Evolutionary conservation across 2,888 invertebrate genomes (phyloP).

Genomic region (Amblyteles armatorius): DNA sequence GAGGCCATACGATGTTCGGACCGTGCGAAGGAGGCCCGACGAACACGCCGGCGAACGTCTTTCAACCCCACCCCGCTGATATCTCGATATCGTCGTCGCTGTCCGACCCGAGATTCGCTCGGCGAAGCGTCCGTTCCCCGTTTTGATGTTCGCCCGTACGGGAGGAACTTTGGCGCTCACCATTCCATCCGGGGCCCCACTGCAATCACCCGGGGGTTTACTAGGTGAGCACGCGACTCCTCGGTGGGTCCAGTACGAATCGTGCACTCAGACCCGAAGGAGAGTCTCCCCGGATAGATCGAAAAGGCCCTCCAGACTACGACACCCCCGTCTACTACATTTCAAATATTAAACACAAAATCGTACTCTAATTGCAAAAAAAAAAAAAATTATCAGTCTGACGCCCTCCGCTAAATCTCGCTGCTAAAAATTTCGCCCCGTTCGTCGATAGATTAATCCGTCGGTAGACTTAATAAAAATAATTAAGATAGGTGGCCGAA

Average conservation of each 20-base stretch:
- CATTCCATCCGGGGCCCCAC: constrained; percentile 65
- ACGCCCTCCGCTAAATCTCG: not conserved
- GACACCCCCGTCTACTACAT: constrained; percentile 6
- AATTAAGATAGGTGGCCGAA: constrained; percentile 1
- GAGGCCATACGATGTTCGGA: constrained; percentile 70
- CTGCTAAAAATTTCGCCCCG: constrained; percentile 13
- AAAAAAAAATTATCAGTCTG: constrained; percentile 25
- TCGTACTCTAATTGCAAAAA: constrained; percentile 2
- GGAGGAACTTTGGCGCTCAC: constrained; percentile 70
- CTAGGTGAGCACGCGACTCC: constrained; percentile 80
- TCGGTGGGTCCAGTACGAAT: constrained; percentile 81
- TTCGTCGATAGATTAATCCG: not conserved
- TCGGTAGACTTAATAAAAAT: not conserved
- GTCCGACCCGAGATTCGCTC: constrained; percentile 24
- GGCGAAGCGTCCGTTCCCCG: constrained; percentile 40
- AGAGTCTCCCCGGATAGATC: constrained; percentile 71
- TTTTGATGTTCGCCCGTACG: constrained; percentile 57
- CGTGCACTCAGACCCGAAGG: constrained; percentile 81
- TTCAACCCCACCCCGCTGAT: constrained; percentile 57
- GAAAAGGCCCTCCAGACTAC: constrained; percentile 22
- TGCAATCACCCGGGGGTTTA: constrained; percentile 75
- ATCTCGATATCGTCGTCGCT: constrained; percentile 53
- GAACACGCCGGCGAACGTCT: constrained; percentile 6
- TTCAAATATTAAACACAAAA: not conserved
- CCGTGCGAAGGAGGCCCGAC: constrained; percentile 20